phyloP scores from a whole-genome alignment of 2,113 vertebrate genomes.

The Grallaria varia region DNA sequence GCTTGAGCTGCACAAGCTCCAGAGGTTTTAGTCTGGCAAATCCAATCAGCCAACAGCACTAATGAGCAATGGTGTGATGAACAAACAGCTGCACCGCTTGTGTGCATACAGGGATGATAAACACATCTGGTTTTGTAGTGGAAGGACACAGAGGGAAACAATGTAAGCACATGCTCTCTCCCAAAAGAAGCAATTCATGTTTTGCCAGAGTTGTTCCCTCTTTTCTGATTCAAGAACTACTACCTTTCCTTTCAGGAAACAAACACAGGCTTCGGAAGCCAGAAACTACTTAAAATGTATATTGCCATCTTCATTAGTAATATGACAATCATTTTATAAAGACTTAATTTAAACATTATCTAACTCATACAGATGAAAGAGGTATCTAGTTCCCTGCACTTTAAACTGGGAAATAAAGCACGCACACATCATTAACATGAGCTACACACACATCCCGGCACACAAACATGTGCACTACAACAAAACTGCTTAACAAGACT shows the following conservation, averaged over 20 bases:
- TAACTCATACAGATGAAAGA: not conserved
- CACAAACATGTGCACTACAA: not conserved
- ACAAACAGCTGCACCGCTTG: not conserved
- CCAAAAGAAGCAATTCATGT: not conserved
- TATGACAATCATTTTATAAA: not conserved
- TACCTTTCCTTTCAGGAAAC: not conserved
- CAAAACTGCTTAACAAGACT: not conserved
- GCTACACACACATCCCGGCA: not conserved
- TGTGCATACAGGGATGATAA: not conserved
- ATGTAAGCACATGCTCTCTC: not conserved
- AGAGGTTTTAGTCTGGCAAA: not conserved
- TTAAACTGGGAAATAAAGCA: not conserved
- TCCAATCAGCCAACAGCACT: not conserved
- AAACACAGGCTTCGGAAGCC: not conserved
- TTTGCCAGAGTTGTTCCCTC: not conserved
- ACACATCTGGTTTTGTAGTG: constrained; percentile 28
- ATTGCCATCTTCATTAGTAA: not conserved
- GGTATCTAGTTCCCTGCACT: not conserved
- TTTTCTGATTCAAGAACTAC: not conserved
- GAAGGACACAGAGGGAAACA: constrained; percentile 15
- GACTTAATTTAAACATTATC: not conserved
- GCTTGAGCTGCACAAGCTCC: not conserved
- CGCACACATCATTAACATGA: not conserved
- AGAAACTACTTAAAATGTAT: not conserved
- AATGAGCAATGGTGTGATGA: not conserved